phyloP scores from a whole-genome alignment of 1,140 invertebrate genomes.

The Leptinotarsa undecemlineata region DNA sequence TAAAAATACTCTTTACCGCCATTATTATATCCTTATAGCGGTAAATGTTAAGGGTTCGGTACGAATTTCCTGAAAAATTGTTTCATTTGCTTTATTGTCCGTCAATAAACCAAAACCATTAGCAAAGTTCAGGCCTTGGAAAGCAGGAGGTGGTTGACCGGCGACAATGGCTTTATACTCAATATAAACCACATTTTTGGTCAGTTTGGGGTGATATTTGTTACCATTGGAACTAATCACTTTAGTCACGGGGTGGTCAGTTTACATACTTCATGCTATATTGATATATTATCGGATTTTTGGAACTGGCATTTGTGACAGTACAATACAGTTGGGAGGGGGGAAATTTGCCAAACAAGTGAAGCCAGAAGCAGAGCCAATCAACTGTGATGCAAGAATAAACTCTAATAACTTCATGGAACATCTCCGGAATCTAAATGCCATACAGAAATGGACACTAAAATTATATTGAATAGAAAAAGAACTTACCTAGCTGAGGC shows the following conservation, averaged over 20 bases:
- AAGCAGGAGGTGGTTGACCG: conserved; percentile 28
- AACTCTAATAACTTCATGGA: too few relatives aligned
- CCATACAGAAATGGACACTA: too few relatives aligned
- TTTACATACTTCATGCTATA: conserved; percentile 31
- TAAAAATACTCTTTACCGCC: background rate
- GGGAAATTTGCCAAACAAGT: background rate
- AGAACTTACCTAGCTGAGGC: too few relatives aligned
- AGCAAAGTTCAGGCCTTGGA: conserved; percentile 12
- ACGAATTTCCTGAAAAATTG: background rate
- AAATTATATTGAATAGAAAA: too few relatives aligned
- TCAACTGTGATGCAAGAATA: too few relatives aligned
- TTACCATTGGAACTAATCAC: conserved; percentile 36
- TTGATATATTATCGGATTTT: conserved; percentile 31
- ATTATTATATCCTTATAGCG: background rate
- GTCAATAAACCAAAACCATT: conserved; percentile 26
- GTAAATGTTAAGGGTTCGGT: conserved; percentile 5
- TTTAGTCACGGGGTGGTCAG: conserved; percentile 35
- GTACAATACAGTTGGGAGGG: background rate
- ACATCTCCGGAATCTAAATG: too few relatives aligned
- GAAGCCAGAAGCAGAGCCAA: too few relatives aligned
- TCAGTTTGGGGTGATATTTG: conserved; percentile 39
- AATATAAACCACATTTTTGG: conserved; percentile 44
- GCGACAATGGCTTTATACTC: conserved; percentile 29
- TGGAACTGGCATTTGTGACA: conserved; percentile 20
- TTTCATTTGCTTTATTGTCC: conserved; percentile 28